phyloP scores from a whole-genome alignment of 2,113 vertebrate genomes.

The Petromus typicus region DNA sequence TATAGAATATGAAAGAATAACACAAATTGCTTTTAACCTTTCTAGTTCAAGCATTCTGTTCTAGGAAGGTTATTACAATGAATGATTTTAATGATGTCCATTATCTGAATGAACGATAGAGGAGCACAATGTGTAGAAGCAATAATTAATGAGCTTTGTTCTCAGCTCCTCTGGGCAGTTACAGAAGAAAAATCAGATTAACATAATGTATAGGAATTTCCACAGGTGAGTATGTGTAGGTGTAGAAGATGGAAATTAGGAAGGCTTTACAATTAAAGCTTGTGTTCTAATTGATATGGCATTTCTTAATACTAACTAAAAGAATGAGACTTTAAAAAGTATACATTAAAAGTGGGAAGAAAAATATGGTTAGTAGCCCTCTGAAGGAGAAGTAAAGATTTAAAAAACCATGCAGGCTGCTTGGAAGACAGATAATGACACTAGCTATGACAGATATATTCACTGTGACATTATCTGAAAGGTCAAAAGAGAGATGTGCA shows the following conservation, averaged over 20 bases:
- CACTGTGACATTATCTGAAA: constrained; percentile 33
- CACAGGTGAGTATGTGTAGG: constrained; percentile 36
- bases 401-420: constrained; percentile 70
- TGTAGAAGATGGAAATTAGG: background rate
- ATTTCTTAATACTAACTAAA: constrained; percentile 30
- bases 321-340: constrained; percentile 44
- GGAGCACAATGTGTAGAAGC: constrained; percentile 42
- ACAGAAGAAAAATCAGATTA: constrained; percentile 58
- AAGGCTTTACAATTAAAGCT: constrained; percentile 42
- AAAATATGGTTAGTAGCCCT: constrained; percentile 79
- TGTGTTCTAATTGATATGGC: constrained; percentile 47
- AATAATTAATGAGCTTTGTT: constrained; percentile 63
- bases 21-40: constrained; percentile 71
- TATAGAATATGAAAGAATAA: constrained; percentile 68
- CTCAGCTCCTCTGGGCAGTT: constrained; percentile 52
- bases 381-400: constrained; percentile 24
- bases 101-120: constrained; percentile 72
- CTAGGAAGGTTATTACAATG: constrained; percentile 60
- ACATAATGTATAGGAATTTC: constrained; percentile 19
- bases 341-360: constrained; percentile 56
- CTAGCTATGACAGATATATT: constrained; percentile 77
- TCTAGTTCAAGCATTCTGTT: constrained; percentile 57
- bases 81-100: constrained; percentile 76
- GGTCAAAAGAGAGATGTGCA: constrained; percentile 79
- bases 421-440: constrained; percentile 82